These are phyloP conservation scores for Metacarcinus magister DNA, from an alignment of 2,888 invertebrate genomes.

Conservation along the genomic window DNA sequence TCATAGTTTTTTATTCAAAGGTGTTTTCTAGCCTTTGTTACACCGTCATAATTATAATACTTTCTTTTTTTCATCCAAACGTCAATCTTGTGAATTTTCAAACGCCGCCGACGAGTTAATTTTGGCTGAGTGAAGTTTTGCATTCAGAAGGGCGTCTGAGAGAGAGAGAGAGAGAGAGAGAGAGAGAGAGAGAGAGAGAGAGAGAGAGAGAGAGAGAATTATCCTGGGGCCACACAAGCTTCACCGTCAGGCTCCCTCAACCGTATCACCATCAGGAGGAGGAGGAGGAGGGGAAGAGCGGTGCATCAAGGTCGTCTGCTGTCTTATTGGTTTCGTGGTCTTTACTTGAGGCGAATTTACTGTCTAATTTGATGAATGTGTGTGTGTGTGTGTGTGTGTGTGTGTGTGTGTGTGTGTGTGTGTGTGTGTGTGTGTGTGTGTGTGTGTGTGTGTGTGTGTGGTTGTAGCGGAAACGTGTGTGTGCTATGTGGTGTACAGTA, in stretches of 20 bases:
- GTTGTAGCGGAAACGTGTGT: background rate
- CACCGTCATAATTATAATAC: too few relatives aligned
- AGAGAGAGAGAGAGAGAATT: constrained; percentile 26
- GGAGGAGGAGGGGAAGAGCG: background rate
- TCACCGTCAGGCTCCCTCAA: background rate
- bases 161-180: background rate
- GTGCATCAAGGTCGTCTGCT: background rate
- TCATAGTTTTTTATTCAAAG: too few relatives aligned
- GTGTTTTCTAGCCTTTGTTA: too few relatives aligned
- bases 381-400: background rate
- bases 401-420: background rate
- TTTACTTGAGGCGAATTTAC: background rate
- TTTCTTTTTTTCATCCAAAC: too few relatives aligned
- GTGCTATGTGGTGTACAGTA: background rate
- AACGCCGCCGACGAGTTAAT: background rate
- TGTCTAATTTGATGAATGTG: background rate
- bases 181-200: constrained; percentile 39
- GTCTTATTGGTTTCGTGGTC: background rate
- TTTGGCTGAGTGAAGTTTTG: too few relatives aligned
- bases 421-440: constrained; percentile 14
- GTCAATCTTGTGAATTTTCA: too few relatives aligned
- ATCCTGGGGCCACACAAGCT: background rate
- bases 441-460: too few relatives aligned
- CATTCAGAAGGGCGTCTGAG: background rate
- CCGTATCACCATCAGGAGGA: background rate